Evolutionary conservation across 2,888 invertebrate genomes (phyloP), one percentile per base, ranked within the genome.

Genomic region (Dryococelus australis): DNA sequence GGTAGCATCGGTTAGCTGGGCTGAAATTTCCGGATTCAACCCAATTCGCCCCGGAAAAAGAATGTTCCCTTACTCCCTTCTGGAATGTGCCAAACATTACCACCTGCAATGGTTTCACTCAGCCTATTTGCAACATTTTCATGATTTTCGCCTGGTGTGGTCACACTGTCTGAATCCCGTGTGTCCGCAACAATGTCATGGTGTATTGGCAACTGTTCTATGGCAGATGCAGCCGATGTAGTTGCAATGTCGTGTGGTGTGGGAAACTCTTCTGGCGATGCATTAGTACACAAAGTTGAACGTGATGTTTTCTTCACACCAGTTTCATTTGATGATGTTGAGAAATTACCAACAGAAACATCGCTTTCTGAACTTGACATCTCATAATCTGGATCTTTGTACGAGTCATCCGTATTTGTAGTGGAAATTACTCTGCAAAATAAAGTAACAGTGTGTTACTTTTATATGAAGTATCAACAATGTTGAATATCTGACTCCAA

Each of bases 241-340:
- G 65, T 16, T 65, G 65, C 65, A 65, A 65, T 16, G 20, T 65
- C 65, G 16, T 65, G 20, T 24, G 16, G 65, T 20, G 65, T 65
- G 65, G 65, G 65, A 13, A 20, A n/a, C n/a, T n/a, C n/a, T n/a
- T n/a, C n/a, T n/a, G n/a, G n/a, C n/a, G n/a, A n/a, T n/a, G n/a
- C n/a, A n/a, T n/a, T n/a, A n/a, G n/a, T n/a, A n/a, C n/a, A n/a
- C n/a, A n/a, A n/a, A n/a, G n/a, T n/a, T n/a, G n/a, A n/a, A n/a
- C n/a, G n/a, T n/a, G n/a, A n/a, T n/a, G n/a, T n/a, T n/a, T n/a
- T n/a, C n/a, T n/a, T n/a, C n/a, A n/a, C n/a, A n/a, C n/a, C n/a
- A n/a, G n/a, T n/a, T n/a, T n/a, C n/a, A n/a, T n/a, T n/a, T 65
- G 65, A 65, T 65, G 65, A 65, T 65, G 65, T 65, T 65, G 65